Percentiles rank a stretch among this genome's conserved stretches.
These are phyloP conservation scores for Teleogryllus occipitalis DNA, from an alignment of 1,140 invertebrate species.

Conservation along the genomic window DNA sequence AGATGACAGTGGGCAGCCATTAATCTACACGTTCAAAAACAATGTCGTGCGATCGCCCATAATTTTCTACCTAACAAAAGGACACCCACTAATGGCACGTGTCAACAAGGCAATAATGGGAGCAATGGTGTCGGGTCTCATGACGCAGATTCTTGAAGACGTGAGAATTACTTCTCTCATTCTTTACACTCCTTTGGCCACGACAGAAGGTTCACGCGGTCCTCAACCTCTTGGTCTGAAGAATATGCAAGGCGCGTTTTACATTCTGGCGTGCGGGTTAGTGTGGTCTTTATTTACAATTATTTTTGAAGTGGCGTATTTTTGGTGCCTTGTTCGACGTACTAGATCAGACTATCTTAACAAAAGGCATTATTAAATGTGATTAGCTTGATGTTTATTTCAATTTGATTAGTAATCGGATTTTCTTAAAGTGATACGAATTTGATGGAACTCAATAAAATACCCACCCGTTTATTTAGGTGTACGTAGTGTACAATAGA, in stretches of 20 bases:
- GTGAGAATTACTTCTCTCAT: background rate
- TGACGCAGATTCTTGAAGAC: background rate
- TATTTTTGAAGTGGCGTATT: background rate
- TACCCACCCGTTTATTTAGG: too few species aligned
- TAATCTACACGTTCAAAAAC: background rate
- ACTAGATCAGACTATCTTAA: too few species aligned
- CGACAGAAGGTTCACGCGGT: background rate
- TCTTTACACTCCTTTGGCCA: background rate
- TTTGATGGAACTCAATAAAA: too few species aligned
- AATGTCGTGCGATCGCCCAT: background rate
- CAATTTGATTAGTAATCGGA: too few species aligned
- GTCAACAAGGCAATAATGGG: background rate
- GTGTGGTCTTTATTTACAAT: background rate
- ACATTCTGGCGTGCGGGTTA: background rate
- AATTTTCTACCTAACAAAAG: conserved; percentile 1
- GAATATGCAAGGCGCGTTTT: background rate
- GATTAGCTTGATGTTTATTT: too few species aligned
- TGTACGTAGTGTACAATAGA: too few species aligned
- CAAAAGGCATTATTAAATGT: too few species aligned
- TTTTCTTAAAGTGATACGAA: too few species aligned
- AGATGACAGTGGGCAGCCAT: background rate
- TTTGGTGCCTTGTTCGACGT: too few species aligned
- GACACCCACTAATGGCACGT: background rate
- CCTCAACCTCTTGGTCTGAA: background rate
- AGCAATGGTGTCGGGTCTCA: background rate